Evolutionary conservation across 1,140 invertebrate species (phyloP), one percentile per base, ranked within the genome.

Genomic region (Brachionus rubens): DNA sequence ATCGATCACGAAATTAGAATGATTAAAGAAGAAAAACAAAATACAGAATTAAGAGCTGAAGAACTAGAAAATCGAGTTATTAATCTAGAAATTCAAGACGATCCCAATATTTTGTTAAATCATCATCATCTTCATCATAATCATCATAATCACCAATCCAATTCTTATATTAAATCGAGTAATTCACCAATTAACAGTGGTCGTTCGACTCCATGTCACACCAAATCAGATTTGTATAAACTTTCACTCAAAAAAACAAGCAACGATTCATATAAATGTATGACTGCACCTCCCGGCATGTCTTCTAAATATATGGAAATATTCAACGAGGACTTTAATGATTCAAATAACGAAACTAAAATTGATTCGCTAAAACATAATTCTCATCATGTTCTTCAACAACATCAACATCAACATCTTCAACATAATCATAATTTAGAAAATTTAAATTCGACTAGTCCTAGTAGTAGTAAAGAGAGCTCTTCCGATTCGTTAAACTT

Each of bases 11-110:
- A 99, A 88, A 99, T 99, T 76, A 86, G 54, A 30, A 86, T 96
- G 79, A 96, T 97, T 52, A 93, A 99, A 88, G 96, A 99, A 86
- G 96, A 99, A 86, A 99, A 99, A 83, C 93, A 99, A 84, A 94
- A 89, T 81, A 85, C 86, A 56, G 96, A 99, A 85, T 92, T 94
- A 1, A 83, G 95, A 67, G 96, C 96, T 1, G 96, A 99, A 85
- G 95, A 98, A 84, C 86, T 99, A 36, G 95, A 83, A 92, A 94
- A 82, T 16, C 12, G 28, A 26, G 41, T 67, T 52, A 79, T 54
- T 14, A 50, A 48, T 75, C 41, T 30, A 65, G 41, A 76, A 1
- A 46, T 65, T 9, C 59, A 21, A 65, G 48, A 56, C 28, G 72
- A 76, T 3, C 7, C 28, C 76, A 70, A 56, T 41, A 46, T 65